Percentiles rank a stretch among this genome's conserved stretches.
Evolutionary conservation across 1,140 invertebrate species (phyloP).

Genomic region (Meteorus sp.): DNA sequence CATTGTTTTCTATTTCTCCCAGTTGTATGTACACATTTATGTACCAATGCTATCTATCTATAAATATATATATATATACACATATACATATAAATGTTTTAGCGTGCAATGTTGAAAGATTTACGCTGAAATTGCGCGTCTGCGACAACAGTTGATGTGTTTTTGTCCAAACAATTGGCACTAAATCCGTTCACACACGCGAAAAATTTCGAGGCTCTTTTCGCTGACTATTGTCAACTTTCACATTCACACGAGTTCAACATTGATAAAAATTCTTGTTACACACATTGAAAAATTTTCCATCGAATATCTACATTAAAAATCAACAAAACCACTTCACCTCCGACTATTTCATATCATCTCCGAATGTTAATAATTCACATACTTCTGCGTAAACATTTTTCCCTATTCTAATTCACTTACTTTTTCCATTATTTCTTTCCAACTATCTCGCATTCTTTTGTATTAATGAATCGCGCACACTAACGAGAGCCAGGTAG

Average conservation of each 20-base stretch:
- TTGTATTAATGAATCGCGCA: too few species aligned
- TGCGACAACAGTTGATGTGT: background rate
- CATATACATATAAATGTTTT: background rate
- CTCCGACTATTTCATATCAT: too few species aligned
- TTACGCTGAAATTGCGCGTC: background rate
- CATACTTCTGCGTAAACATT: too few species aligned
- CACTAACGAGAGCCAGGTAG: too few species aligned
- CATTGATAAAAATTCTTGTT: too few species aligned
- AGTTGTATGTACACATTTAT: background rate
- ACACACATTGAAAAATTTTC: too few species aligned
- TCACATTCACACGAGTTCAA: background rate
- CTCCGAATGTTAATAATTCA: too few species aligned
- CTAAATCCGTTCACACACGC: conserved; percentile 5
- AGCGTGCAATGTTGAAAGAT: conserved; percentile 11
- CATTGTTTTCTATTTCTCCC: conserved; percentile 5
- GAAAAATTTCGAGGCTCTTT: conserved; percentile 3
- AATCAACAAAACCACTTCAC: too few species aligned
- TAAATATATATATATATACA: background rate
- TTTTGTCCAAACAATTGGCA: conserved; percentile 13
- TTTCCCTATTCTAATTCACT: too few species aligned
- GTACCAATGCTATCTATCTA: background rate
- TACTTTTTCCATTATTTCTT: too few species aligned
- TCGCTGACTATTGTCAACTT: conserved; percentile 2
- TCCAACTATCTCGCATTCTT: too few species aligned
- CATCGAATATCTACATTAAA: too few species aligned